Percentiles rank a stretch among this genome's conserved stretches.
These are phyloP conservation scores for Euwallacea fornicatus DNA, from an alignment of 1,140 invertebrate genomes.

Conservation along the genomic window DNA sequence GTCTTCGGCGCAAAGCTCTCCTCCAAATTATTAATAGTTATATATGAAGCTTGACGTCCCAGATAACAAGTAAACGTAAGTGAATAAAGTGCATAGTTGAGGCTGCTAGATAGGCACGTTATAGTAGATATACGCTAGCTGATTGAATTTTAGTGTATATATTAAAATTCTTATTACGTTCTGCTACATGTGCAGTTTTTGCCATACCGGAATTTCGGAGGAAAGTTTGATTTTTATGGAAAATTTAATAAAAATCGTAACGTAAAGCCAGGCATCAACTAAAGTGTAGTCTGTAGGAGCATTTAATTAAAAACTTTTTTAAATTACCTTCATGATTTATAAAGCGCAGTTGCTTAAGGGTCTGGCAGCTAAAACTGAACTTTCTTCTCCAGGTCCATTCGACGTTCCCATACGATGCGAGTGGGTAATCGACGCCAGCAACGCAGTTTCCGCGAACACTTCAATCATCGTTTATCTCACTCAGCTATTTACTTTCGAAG, in stretches of 20 bases:
- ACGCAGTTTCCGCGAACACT: constrained; percentile 55
- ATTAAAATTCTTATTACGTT: too few species aligned
- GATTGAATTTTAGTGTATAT: too few species aligned
- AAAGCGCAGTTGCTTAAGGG: neutral
- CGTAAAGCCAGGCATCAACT: too few species aligned
- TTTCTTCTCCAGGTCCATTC: constrained; percentile 38
- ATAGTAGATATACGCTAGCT: too few species aligned
- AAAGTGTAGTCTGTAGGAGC: neutral
- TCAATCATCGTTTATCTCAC: constrained; percentile 85
- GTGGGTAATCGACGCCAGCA: constrained; percentile 82
- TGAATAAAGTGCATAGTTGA: too few species aligned
- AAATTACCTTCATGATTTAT: neutral
- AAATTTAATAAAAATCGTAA: too few species aligned
- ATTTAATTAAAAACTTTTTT: neutral
- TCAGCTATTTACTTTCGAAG: constrained; percentile 81
- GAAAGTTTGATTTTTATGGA: too few species aligned
- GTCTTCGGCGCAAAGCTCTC: neutral
- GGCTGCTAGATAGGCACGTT: too few species aligned
- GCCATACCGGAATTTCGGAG: too few species aligned
- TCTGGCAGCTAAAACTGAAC: neutral
- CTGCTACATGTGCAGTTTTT: too few species aligned
- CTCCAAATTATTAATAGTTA: neutral
- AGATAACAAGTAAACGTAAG: too few species aligned
- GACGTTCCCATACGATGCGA: constrained; percentile 76
- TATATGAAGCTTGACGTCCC: neutral